Conservation (phyloP, 1,140 invertebrate species). For the Pseudomyrmex cubaensis region DNA sequence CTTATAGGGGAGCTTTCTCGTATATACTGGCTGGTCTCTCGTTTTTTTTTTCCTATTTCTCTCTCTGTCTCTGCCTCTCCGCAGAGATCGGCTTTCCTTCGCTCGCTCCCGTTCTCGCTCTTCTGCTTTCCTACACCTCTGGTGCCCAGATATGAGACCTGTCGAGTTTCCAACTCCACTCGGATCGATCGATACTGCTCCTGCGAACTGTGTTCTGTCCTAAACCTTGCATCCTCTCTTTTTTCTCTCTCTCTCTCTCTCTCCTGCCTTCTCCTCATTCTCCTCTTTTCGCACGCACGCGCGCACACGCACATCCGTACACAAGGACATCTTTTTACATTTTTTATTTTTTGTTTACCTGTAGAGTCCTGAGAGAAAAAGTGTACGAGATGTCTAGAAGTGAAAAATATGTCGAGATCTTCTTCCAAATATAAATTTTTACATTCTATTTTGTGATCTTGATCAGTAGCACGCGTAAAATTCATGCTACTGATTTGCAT, state of each 20-base stretch:
- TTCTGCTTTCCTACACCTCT: conserved; percentile 49
- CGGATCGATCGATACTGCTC: conserved; percentile 84
- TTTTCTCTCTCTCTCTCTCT: conserved; percentile 8
- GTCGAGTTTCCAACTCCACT: conserved; percentile 74
- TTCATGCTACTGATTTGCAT: no score
- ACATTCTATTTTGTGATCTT: no score
- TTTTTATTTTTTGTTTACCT: no score
- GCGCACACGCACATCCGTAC: no score
- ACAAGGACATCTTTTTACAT: no score
- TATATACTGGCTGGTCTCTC: conserved; percentile 41
- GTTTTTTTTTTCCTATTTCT: background rate
- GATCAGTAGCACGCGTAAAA: no score
- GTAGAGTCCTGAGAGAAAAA: no score
- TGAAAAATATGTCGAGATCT: no score
- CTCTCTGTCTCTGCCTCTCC: conserved; percentile 12
- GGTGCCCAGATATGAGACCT: conserved; percentile 68
- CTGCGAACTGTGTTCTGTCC: conserved; percentile 77
- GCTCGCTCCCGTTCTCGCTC: conserved; percentile 60
- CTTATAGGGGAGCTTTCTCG: conserved; percentile 69
- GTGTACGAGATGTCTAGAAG: no score
- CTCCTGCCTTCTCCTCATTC: no score
- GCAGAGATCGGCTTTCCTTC: conserved; percentile 23
- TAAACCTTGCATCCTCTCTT: conserved; percentile 80
- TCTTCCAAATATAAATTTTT: no score
- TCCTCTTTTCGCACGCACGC: no score